Evolutionary conservation across 2,113 vertebrate genomes (phyloP).

Genomic region (Mesocricetus auratus): DNA sequence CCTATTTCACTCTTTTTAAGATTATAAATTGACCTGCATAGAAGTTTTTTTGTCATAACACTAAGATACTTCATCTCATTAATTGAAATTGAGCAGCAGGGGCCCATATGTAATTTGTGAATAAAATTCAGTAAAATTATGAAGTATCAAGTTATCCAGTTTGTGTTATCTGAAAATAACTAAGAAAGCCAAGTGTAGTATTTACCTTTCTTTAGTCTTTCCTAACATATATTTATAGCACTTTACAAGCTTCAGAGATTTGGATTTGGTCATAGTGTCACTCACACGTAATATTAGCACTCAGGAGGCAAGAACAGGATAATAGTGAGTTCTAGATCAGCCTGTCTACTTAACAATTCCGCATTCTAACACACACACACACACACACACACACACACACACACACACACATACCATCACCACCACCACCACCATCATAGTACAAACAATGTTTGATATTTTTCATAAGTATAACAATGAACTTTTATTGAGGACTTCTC

Average conservation of each 20-base stretch:
- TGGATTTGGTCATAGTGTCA: not conserved
- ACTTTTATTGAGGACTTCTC: not conserved
- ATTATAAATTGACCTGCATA: not conserved
- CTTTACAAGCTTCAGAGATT: not conserved
- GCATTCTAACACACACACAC: not conserved
- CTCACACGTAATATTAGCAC: not conserved
- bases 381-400: not conserved
- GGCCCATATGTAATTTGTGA: conserved; percentile 2
- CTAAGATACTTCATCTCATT: not conserved
- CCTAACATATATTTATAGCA: not conserved
- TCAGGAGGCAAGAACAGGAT: not conserved
- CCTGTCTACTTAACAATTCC: too few species aligned
- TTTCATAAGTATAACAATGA: not conserved
- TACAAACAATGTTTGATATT: not conserved
- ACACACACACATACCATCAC: not conserved
- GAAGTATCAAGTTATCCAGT: not conserved
- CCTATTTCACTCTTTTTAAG: conserved; percentile 28
- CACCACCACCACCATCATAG: not conserved
- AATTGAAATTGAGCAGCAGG: not conserved
- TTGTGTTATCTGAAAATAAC: not conserved
- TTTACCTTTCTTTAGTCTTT: not conserved
- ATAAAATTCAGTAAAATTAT: not conserved
- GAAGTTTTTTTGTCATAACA: not conserved
- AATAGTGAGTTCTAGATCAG: not conserved
- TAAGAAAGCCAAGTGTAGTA: not conserved